Evolutionary conservation across 2,113 vertebrate genomes (phyloP).

Genomic region (Indri indri): DNA sequence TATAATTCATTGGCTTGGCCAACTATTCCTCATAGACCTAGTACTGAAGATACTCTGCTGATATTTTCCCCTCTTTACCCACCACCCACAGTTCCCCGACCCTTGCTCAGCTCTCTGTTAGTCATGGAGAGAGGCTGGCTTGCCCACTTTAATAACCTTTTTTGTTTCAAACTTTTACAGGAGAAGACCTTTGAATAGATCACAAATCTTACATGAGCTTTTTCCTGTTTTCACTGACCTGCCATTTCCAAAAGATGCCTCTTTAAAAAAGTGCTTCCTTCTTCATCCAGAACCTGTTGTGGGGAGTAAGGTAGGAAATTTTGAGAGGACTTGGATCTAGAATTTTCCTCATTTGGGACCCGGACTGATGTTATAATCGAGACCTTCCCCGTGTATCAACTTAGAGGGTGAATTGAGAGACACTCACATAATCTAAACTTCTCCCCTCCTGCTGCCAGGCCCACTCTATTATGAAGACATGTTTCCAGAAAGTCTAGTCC

Average conservation of each 20-base stretch:
- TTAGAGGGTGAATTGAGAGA: neutral
- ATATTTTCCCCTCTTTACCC: neutral
- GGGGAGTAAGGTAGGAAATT: conserved; percentile 83
- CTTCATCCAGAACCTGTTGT: conserved; percentile 77
- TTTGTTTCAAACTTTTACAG: conserved; percentile 70
- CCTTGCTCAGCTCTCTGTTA: neutral
- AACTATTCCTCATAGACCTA: neutral
- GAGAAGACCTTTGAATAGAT: conserved; percentile 84
- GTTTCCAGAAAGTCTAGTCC: neutral
- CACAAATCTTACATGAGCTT: conserved; percentile 81
- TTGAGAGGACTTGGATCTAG: neutral
- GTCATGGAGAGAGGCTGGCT: neutral
- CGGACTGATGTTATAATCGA: neutral
- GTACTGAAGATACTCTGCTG: neutral
- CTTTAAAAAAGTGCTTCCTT: conserved; percentile 84
- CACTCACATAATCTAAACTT: neutral
- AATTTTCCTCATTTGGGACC: neutral
- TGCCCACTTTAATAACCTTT: neutral
- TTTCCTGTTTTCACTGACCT: conserved; percentile 80
- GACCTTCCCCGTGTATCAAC: neutral
- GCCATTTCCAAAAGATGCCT: conserved; percentile 81
- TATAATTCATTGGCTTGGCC: neutral
- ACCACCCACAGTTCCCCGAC: neutral
- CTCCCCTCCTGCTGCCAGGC: neutral
- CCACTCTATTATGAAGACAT: neutral